These are phyloP conservation scores for Dyspetes luteomarginatus DNA, from an alignment of 2,888 invertebrate genomes.

Conservation along the genomic window DNA sequence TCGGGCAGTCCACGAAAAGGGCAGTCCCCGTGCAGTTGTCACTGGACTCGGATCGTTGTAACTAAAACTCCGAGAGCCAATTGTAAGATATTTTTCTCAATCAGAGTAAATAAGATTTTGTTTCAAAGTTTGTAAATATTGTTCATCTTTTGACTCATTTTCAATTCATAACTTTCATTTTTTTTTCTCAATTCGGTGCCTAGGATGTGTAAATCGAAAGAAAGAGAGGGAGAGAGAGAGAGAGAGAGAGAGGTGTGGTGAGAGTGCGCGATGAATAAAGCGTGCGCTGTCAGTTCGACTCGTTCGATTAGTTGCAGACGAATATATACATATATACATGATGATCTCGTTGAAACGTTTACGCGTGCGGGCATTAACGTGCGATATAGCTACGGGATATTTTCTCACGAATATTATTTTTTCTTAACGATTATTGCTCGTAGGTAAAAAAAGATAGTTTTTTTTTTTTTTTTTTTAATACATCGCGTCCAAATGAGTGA, in stretches of 20 bases:
- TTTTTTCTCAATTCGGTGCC: no score
- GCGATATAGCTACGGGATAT: neutral
- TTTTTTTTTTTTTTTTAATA: neutral
- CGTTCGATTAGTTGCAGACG: neutral
- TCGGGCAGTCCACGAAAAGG: constrained; percentile 57
- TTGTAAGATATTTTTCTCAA: constrained; percentile 28
- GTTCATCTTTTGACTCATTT: neutral
- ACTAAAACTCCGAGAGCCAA: constrained; percentile 15
- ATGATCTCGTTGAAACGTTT: neutral
- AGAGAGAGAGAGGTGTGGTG: neutral
- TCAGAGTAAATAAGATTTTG: neutral
- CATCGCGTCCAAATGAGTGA: neutral
- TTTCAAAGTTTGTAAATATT: no score
- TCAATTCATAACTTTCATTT: neutral
- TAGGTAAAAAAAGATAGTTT: neutral
- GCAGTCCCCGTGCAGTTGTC: constrained; percentile 62
- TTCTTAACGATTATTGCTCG: neutral
- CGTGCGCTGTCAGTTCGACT: neutral
- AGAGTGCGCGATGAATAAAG: constrained; percentile 1
- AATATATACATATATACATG: neutral
- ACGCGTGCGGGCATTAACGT: neutral
- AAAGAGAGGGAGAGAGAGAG: no score
- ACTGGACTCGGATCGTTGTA: constrained; percentile 55
- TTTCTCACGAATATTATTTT: neutral
- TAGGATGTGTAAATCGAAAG: no score